Evolutionary conservation across 92 coral and sea anemone genomes (phyloP).

Genomic region (Bergia puertoricense): DNA sequence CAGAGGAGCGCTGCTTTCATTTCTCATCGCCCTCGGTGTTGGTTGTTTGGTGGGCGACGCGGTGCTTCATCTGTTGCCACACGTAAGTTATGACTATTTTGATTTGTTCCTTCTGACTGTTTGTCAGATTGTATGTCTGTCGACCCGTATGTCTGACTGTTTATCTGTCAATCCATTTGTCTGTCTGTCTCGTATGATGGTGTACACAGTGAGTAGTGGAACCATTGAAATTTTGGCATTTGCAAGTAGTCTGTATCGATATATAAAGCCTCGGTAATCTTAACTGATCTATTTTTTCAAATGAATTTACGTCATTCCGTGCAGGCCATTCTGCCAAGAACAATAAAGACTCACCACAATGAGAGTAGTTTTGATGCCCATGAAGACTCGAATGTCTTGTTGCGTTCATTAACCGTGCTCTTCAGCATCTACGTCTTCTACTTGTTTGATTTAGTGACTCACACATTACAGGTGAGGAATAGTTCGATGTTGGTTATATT

Average conservation of each 20-base stretch:
- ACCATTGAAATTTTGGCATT: too few species aligned
- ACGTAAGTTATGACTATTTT: conserved; percentile 53
- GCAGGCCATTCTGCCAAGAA: conserved; percentile 60
- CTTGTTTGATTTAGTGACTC: conserved; percentile 62
- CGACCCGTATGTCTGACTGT: too few species aligned
- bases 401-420: conserved; percentile 68
- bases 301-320: neutral
- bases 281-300: neutral
- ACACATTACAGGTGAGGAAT: conserved; percentile 55
- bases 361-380: conserved; percentile 39
- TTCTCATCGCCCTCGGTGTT: conserved; percentile 77
- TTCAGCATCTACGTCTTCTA: conserved; percentile 74
- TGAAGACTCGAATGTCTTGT: conserved; percentile 46
- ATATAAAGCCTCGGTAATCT: neutral
- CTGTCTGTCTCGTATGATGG: neutral
- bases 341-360: conserved; percentile 30
- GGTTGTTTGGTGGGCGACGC: conserved; percentile 89
- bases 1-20: conserved; percentile 58
- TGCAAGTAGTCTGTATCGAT: too few species aligned
- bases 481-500: neutral
- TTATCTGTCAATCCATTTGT: neutral
- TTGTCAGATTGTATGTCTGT: neutral
- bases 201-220: too few species aligned
- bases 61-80: conserved; percentile 83
- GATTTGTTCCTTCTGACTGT: neutral